These are phyloP conservation scores for Takifugu rubripes DNA, from an alignment of 2,797 vertebrate species.

Conservation along the genomic window DNA sequence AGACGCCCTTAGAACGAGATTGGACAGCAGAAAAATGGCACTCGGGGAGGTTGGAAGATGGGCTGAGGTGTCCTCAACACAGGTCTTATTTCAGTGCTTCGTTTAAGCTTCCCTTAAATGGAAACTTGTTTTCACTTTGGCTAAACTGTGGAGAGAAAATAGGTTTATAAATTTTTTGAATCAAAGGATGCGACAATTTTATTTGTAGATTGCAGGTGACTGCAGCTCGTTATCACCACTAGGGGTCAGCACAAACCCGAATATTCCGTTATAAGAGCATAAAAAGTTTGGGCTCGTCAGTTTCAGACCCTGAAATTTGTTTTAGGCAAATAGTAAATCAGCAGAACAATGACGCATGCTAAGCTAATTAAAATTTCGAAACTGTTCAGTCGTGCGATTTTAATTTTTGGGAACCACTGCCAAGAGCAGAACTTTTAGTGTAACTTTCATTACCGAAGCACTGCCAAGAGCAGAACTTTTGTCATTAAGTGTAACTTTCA, in stretches of 20 bases:
- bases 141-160: no score
- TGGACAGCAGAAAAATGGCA: neutral
- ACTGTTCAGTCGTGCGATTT: neutral
- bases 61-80: neutral
- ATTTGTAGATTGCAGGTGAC: no score
- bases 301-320: neutral
- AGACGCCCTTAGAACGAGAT: neutral
- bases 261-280: neutral
- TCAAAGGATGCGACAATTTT: no score
- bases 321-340: neutral
- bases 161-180: no score
- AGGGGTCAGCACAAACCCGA: constrained; percentile 27
- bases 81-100: neutral
- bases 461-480: no score
- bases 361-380: neutral
- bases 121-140: neutral
- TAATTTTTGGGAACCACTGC: neutral
- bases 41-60: neutral
- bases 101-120: neutral
- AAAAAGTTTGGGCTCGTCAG: no score
- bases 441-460: no score
- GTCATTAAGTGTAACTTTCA: no score
- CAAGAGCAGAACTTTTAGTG: no score
- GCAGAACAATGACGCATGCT: neutral
- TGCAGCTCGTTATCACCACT: constrained; percentile 9